phyloP scores from a whole-genome alignment of 2,888 invertebrate species.

The Oithona nana region DNA sequence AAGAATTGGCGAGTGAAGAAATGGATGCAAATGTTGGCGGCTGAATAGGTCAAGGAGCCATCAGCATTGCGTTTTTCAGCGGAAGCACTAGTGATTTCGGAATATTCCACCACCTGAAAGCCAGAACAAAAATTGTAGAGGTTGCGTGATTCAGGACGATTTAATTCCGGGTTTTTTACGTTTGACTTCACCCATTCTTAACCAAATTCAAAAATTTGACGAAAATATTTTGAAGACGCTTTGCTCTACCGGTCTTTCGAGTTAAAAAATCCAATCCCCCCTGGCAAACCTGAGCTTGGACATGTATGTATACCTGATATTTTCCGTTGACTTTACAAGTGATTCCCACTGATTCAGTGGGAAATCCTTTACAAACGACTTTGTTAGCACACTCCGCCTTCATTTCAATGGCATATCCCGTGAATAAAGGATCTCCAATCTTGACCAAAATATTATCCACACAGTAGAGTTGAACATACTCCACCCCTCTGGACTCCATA shows the following conservation, averaged over 20 bases:
- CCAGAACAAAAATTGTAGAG: conserved; percentile 27
- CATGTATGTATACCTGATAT: conserved; percentile 53
- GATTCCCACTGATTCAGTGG: conserved; percentile 85
- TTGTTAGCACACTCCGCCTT: conserved; percentile 88
- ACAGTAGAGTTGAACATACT: conserved; percentile 85
- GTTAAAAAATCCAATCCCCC: too few relatives aligned
- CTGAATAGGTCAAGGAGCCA: conserved; percentile 67
- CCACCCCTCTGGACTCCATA: conserved; percentile 54
- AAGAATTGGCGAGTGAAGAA: conserved; percentile 80
- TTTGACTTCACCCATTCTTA: too few relatives aligned
- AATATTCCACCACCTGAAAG: conserved; percentile 80
- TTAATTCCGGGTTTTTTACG: not conserved
- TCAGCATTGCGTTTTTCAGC: conserved; percentile 55
- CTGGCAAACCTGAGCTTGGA: too few relatives aligned
- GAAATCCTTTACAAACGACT: conserved; percentile 72
- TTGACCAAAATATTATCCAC: conserved; percentile 96
- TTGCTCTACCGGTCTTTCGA: too few relatives aligned
- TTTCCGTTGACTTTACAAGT: conserved; percentile 77
- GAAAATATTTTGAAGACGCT: not conserved
- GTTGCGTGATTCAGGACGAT: not conserved
- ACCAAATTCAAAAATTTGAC: not conserved
- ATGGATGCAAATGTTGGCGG: conserved; percentile 97
- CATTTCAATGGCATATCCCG: conserved; percentile 77
- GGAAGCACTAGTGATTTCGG: conserved; percentile 73
- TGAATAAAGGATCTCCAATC: conserved; percentile 89